These are phyloP conservation scores for Aldabrachelys gigantea DNA, from an alignment of 2,113 vertebrate species.

Conservation along the genomic window DNA sequence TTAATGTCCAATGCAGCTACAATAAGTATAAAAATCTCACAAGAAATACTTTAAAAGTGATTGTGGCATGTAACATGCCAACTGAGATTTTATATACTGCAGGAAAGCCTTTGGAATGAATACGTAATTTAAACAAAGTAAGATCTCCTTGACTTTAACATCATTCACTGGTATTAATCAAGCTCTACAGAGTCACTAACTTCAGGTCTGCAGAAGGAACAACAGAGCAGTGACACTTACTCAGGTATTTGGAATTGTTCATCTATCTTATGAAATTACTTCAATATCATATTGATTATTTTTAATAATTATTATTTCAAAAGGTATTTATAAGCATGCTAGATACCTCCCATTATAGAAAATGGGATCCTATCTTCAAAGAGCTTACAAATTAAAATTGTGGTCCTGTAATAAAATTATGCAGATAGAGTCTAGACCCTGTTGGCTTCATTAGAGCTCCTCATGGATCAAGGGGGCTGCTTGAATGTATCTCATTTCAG, in stretches of 20 bases:
- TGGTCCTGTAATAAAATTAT: constrained; percentile 20
- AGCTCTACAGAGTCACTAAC: neutral
- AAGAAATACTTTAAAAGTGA: constrained; percentile 30
- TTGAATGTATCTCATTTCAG: neutral
- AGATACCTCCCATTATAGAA: neutral
- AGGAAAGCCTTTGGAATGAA: neutral
- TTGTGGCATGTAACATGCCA: neutral
- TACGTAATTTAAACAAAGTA: constrained; percentile 22
- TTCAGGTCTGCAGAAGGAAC: neutral
- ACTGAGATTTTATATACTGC: constrained; percentile 5
- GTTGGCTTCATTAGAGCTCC: neutral
- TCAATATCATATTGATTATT: neutral
- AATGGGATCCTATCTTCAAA: neutral
- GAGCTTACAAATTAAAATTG: constrained; percentile 27
- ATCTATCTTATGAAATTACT: neutral
- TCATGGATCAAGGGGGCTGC: neutral
- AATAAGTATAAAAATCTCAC: neutral
- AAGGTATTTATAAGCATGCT: neutral
- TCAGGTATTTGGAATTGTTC: neutral
- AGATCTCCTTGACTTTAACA: constrained; percentile 25
- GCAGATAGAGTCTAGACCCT: neutral
- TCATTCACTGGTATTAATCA: neutral
- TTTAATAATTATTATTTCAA: neutral
- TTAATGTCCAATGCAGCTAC: neutral
- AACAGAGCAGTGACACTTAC: neutral